Conservation (phyloP, 2,888 invertebrate species). For the Macaria liturata region DNA sequence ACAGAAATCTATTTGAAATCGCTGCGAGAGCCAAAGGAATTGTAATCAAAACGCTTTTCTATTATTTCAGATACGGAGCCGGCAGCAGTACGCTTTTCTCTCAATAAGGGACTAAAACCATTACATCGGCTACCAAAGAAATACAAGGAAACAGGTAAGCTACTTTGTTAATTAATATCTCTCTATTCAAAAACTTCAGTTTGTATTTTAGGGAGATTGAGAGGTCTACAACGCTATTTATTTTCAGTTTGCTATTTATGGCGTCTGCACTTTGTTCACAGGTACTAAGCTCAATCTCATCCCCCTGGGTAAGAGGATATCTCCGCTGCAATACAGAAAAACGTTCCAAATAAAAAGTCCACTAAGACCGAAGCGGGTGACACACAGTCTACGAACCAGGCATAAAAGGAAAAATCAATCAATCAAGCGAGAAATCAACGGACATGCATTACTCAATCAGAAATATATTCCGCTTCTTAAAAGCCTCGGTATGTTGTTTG, state of each 20-base stretch:
- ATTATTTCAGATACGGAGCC: conserved; percentile 42
- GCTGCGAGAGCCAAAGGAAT: not conserved
- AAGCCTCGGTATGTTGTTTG: conserved; percentile 68
- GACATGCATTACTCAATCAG: conserved; percentile 56
- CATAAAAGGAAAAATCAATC: conserved; percentile 54
- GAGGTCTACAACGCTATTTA: no score
- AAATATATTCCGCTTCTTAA: conserved; percentile 71
- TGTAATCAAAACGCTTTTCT: conserved; percentile 8
- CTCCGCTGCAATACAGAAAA: conserved; percentile 58
- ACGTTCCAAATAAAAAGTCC: conserved; percentile 59
- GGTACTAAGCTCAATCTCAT: conserved; percentile 29
- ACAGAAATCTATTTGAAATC: no score
- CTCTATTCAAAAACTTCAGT: not conserved
- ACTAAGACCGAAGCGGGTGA: conserved; percentile 59
- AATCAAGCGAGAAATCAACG: conserved; percentile 56
- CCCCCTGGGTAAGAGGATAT: conserved; percentile 40
- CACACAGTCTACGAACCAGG: conserved; percentile 45
- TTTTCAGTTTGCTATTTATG: not conserved
- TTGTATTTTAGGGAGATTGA: conserved; percentile 5
- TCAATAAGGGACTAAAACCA: conserved; percentile 37
- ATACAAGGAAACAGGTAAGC: conserved; percentile 42
- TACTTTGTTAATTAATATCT: conserved; percentile 9
- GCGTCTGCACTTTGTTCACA: conserved; percentile 35
- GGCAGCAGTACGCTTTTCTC: conserved; percentile 38
- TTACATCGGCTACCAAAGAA: conserved; percentile 36